Evolutionary conservation across 2,113 vertebrate genomes (phyloP), one percentile per base, ranked within the genome.

Genomic region (Alligator mississippiensis): DNA sequence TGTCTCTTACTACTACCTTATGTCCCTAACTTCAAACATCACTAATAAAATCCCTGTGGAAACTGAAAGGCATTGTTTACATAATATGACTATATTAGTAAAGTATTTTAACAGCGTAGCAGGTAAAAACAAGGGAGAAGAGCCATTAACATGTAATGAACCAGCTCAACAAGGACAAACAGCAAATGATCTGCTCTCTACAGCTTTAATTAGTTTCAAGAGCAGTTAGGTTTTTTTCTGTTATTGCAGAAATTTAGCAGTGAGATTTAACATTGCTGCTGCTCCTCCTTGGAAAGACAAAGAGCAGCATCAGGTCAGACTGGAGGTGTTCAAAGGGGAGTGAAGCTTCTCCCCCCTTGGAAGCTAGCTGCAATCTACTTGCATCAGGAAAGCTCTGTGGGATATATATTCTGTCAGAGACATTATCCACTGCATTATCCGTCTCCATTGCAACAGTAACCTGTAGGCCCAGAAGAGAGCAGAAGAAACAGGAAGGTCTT

Each of bases 131-230:
- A 82, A 84, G 87, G 88, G 88, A 86, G 75, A 90, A 72, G 60
- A 84, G 83, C 84, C 82, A 91, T 59, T 38, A 83, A 58, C 58
- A 9, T 19, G 38, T 77, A 85, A 0, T 24, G 66, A 93, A 76
- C 91, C 89, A 94, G 3, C 34, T 82, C 93, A 92, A 77, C 82
- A 30, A 9, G 60, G 68, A 84, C n/a, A 54, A 74, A 66, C 78
- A 78, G 82, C 90, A 89, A 90, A 62, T 87, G 92, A 68, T 80
- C 90, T 0, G 0, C 64, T 75, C 10, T 88, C 70, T 55, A 80
- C 19, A 6, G 18, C 82, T 74, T 94, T 82, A 92, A 66, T 90
- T 90, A 93, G 96, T 80, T 93, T 94, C 88, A 94, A 78, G 54
- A 89, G 95, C 93, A 61, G 0, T 77, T 94, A 93, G 88, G 47